phyloP scores from a whole-genome alignment of 2,888 invertebrate species.

The Aspidapion aeneum region DNA sequence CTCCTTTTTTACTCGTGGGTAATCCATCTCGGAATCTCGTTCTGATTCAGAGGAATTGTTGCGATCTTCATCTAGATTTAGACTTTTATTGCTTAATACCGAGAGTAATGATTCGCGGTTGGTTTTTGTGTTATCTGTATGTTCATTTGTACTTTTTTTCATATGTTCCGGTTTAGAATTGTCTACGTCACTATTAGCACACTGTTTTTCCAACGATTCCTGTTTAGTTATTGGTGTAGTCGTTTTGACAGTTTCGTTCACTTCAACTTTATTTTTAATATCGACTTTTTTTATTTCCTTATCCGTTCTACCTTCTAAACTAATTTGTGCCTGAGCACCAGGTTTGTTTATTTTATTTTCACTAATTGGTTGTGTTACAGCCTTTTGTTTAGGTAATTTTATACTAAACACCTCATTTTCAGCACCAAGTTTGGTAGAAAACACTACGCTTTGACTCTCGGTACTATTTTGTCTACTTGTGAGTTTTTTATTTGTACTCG shows the following conservation, averaged over 20 bases:
- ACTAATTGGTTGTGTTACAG: constrained; percentile 9
- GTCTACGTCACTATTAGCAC: neutral
- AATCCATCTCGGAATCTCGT: constrained; percentile 59
- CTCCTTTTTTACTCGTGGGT: constrained; percentile 42
- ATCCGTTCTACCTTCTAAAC: neutral
- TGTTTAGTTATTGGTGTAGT: neutral
- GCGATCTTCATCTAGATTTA: constrained; percentile 46
- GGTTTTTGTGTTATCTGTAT: constrained; percentile 9
- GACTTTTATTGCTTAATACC: constrained; percentile 25
- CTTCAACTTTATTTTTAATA: neutral
- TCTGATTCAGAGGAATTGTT: constrained; percentile 69
- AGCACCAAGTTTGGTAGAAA: constrained; percentile 66
- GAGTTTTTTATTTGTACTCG: constrained; percentile 21
- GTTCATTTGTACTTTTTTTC: constrained; percentile 14
- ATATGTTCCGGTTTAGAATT: neutral
- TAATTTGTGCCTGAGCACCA: neutral
- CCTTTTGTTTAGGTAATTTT: constrained; percentile 41
- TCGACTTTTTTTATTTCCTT: neutral
- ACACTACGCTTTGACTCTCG: constrained; percentile 54
- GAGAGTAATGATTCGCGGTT: constrained; percentile 21
- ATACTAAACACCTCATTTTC: constrained; percentile 65
- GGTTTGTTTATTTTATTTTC: constrained; percentile 3
- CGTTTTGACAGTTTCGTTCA: neutral
- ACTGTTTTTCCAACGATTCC: neutral
- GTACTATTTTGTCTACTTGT: constrained; percentile 43